Base-by-base conservation (phyloP, 2,797 vertebrate species). In the Mormyrus proboscirostris region DNA sequence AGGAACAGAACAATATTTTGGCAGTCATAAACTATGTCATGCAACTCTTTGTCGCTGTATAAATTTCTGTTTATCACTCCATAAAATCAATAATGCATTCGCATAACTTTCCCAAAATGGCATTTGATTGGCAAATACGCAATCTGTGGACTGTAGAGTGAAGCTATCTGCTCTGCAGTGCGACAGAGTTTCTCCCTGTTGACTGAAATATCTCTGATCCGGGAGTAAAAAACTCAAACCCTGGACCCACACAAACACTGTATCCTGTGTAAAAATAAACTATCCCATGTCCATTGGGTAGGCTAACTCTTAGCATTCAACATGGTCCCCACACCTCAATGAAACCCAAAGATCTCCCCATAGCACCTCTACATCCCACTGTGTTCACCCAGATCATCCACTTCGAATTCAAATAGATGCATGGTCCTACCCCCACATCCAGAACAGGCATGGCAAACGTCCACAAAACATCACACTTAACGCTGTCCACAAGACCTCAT, bases 21-120 rank as follows among this genome's bases (percentile, higher is more conserved):
- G 73, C 96, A 95, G 95, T 94, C 93, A 94, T 93, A 95, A 95
- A 93, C 94, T 92, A 92, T 82, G 92, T 92, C 90, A 92, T 90
- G 92, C 90, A 79, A 79, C 33, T 79, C 73, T 79, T 79, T 79
- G 73, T 79, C 41, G 33, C 73, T 79, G 73, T 79, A 79, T 79
- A 79, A 79, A 79, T 79, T 73, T 73, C 65, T 73, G 65, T 73
- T 79, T 79, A 79, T 79, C 73, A 44, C 73, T 44, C 73, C 73
- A 44, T 79, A 79, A 79, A 79, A 79, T 79, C 91, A 92, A 89
- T 84, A 94, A 95, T 94, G 92, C 93, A 90, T 96, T 96, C 96
- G 95, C 95, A 94, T 69, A 94, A 90, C 93, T 92, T 29, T 47
- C 88, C 55, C 92, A 94, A 91, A 91, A 84, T 92, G 87, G 88